Percentiles rank a stretch among this genome's conserved stretches.
These are phyloP conservation scores for Lepidocolaptes lacrymiger DNA, from an alignment of 2,797 vertebrate species.

Conservation along the genomic window DNA sequence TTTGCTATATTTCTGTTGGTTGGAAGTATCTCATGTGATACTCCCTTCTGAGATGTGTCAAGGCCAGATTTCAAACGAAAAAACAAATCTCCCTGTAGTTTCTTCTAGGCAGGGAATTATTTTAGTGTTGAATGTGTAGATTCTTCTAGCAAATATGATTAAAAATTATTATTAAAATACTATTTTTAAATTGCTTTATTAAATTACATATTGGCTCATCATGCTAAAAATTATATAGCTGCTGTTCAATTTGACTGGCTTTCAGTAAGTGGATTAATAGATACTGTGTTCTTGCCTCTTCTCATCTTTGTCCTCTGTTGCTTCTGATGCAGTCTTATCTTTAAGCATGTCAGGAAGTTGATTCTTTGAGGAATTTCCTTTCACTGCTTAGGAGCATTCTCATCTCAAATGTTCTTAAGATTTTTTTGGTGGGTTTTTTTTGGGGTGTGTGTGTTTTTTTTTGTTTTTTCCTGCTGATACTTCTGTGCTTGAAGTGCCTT, in stretches of 20 bases:
- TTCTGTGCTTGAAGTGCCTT: not conserved
- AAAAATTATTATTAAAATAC: not conserved
- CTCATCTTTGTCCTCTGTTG: not conserved
- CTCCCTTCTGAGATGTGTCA: not conserved
- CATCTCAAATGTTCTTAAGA: not conserved
- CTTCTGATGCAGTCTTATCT: not conserved
- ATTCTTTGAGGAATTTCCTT: not conserved
- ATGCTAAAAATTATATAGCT: not conserved
- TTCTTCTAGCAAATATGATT: not conserved
- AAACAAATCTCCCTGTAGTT: not conserved
- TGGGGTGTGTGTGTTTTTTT: no score
- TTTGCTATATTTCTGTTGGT: not conserved
- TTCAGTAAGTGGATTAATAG: not conserved
- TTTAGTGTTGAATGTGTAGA: not conserved
- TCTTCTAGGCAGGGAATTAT: not conserved
- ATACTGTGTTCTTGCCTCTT: not conserved
- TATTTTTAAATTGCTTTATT: not conserved
- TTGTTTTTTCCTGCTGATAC: not conserved
- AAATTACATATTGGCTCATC: not conserved
- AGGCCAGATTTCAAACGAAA: not conserved
- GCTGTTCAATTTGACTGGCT: not conserved
- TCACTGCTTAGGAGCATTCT: not conserved
- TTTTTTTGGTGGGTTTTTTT: not conserved
- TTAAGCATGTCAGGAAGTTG: not conserved
- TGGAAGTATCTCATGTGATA: not conserved